A percentile compares a stretch with the other conserved stretches of the same genome.
These are phyloP conservation scores for Nothocercus julius DNA, from an alignment of 2,113 vertebrate species.

Conservation along the genomic window DNA sequence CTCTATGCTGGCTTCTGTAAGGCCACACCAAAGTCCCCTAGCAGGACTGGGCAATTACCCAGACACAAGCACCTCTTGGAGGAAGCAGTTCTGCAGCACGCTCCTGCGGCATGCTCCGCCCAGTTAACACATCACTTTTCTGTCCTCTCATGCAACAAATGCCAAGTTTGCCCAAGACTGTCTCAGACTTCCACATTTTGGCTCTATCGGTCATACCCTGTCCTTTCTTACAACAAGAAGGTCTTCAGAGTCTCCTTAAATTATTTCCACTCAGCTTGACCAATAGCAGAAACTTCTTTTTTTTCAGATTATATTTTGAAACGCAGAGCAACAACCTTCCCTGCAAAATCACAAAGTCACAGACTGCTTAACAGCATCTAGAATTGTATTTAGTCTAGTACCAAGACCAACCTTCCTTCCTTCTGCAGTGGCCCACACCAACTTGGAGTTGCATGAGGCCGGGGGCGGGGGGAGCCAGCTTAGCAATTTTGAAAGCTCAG, in stretches of 20 bases:
- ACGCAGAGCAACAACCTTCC: neutral
- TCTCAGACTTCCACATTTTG: neutral
- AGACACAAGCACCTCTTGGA: neutral
- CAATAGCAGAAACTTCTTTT: neutral
- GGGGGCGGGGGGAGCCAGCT: too few relatives aligned
- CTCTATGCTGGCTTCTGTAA: neutral
- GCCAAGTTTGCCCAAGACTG: neutral
- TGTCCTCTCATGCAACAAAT: neutral
- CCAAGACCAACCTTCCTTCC: neutral
- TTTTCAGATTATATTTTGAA: neutral
- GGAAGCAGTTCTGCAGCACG: neutral
- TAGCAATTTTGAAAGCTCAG: neutral
- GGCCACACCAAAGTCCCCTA: neutral
- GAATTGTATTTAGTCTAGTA: neutral
- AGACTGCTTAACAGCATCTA: neutral
- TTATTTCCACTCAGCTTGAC: neutral
- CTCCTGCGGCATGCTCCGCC: neutral
- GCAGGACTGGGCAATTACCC: neutral
- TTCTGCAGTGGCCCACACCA: neutral
- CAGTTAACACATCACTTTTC: neutral
- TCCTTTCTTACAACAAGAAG: neutral
- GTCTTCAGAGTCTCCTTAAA: rapidly evolving
- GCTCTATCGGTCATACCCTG: neutral
- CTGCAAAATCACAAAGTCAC: neutral
- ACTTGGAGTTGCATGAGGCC: neutral